phyloP scores from a whole-genome alignment of 2,113 vertebrate species.

The Gallinago jamesoni region DNA sequence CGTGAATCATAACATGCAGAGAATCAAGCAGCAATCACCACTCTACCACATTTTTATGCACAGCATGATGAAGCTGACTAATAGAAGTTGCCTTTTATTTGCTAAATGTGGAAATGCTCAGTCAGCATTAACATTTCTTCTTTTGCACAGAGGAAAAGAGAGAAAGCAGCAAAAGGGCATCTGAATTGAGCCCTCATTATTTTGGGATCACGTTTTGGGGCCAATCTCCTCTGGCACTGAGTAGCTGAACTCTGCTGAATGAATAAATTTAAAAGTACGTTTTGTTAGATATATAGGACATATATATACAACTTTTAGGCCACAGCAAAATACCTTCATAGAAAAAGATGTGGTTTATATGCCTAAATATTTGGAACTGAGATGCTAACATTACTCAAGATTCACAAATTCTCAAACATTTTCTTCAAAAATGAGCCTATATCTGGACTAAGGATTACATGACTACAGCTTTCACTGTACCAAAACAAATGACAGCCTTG shows the following conservation, averaged over 20 bases:
- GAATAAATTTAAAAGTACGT: neutral
- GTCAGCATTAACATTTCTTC: constrained; percentile 5
- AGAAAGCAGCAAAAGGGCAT: neutral
- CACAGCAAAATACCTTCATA: neutral
- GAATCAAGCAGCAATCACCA: neutral
- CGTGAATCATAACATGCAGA: neutral
- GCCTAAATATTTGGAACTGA: neutral
- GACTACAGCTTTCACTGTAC: neutral
- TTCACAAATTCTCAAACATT: neutral
- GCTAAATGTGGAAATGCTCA: neutral
- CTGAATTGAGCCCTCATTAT: constrained; percentile 7
- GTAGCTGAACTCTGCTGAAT: neutral
- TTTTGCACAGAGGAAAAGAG: neutral
- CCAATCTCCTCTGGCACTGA: neutral
- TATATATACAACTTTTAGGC: neutral
- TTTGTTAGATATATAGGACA: neutral
- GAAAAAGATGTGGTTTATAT: neutral
- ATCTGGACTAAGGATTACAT: neutral
- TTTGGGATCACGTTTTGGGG: neutral
- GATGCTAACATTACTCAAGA: neutral
- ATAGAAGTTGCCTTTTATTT: neutral
- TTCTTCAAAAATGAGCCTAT: neutral
- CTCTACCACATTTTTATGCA: neutral
- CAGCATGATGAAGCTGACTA: neutral
- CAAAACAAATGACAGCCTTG: neutral